These are phyloP conservation scores for Cassiopea xamachana DNA, from an alignment of 30 jellyfish, hydroid and myxozoan genomes.

Conservation along the genomic window DNA sequence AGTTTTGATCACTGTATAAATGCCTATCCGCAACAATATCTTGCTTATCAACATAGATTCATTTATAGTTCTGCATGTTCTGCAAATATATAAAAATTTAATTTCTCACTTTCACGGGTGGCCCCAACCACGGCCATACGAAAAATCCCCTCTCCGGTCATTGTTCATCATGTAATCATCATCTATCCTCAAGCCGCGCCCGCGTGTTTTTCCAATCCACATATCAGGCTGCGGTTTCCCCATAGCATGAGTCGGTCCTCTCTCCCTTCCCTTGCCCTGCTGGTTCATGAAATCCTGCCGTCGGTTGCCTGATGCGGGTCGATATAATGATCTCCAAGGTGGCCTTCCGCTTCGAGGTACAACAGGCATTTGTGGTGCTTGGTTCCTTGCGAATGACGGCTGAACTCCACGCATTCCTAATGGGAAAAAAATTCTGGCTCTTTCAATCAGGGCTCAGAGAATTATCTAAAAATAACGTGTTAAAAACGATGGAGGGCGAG, in stretches of 20 bases:
- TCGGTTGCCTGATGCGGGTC: constrained; percentile 60
- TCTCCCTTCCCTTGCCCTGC: constrained; percentile 14
- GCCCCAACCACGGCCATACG: constrained; percentile 45
- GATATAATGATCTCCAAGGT: constrained; percentile 62
- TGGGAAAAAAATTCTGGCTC: no score
- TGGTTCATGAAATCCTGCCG: constrained; percentile 7
- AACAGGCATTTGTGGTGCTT: constrained; percentile 55
- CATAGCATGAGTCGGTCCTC: constrained; percentile 10
- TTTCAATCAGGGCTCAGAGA: no score
- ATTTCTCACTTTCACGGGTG: constrained; percentile 24
- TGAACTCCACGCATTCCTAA: constrained; percentile 72
- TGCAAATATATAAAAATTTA: constrained; percentile 22
- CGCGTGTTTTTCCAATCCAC: constrained; percentile 73
- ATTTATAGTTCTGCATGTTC: not conserved
- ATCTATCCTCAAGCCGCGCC: constrained; percentile 32
- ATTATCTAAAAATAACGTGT: no score
- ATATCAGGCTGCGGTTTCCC: constrained; percentile 33
- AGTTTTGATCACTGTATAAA: not conserved
- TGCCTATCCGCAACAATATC: not conserved
- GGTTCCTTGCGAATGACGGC: constrained; percentile 80
- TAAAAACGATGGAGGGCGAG: no score
- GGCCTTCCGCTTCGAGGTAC: constrained; percentile 67
- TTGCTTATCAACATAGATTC: constrained; percentile 57
- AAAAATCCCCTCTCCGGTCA: constrained; percentile 24
- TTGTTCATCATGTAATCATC: constrained; percentile 34